A percentile compares a stretch with the other conserved stretches of the same genome.
Evolutionary conservation across 2,113 vertebrate species (phyloP).

Genomic region (Lamprologus sp.): DNA sequence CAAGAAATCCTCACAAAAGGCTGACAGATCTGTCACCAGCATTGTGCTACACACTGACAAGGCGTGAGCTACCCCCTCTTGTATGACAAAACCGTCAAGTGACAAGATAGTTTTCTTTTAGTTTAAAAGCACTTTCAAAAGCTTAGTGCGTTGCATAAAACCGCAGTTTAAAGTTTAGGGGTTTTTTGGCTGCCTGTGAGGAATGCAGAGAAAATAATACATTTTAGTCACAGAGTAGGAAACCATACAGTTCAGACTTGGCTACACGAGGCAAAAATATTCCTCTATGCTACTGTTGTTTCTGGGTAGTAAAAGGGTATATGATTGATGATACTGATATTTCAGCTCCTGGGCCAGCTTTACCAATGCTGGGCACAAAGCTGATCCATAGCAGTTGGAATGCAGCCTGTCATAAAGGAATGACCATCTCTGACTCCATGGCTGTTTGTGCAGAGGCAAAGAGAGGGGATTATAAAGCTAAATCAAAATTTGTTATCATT

Average conservation of each 20-base stretch:
- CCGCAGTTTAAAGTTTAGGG: background rate
- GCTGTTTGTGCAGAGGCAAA: background rate
- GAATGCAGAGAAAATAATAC: background rate
- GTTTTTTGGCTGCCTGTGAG: background rate
- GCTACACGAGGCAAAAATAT: background rate
- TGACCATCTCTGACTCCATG: background rate
- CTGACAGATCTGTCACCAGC: background rate
- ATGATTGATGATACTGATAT: constrained; percentile 24
- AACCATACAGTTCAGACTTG: background rate
- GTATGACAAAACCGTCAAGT: background rate
- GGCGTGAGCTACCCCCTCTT: background rate
- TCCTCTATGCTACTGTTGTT: background rate
- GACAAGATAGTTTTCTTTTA: background rate
- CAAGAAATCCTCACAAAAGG: background rate
- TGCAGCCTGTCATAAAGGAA: background rate
- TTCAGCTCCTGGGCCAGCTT: background rate
- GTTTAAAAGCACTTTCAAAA: background rate
- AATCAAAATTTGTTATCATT: background rate
- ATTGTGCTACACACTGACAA: background rate
- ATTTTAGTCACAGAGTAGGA: background rate
- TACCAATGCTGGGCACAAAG: background rate
- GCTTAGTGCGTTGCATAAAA: background rate
- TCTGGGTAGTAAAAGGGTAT: background rate
- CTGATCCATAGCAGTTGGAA: background rate
- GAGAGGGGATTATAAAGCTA: background rate